These are phyloP conservation scores for Otolemur crassicaudatus DNA, from an alignment of 2,797 vertebrate species.

Conservation along the genomic window DNA sequence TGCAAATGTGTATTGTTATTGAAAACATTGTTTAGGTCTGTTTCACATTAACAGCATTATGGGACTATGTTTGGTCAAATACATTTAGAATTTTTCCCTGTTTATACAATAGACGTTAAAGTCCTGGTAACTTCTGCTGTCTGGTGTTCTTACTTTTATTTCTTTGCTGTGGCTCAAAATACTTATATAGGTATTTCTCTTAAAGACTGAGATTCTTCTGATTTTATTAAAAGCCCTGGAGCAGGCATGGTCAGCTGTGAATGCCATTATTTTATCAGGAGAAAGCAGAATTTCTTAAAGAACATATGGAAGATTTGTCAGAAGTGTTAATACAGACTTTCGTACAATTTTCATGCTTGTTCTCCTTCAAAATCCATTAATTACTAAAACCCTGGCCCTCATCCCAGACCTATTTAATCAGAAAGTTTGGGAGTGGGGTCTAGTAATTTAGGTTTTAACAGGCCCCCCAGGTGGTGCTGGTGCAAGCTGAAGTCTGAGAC, in stretches of 20 bases:
- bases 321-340: background rate
- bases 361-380: background rate
- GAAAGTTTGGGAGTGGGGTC: background rate
- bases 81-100: background rate
- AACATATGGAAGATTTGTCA: background rate
- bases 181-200: background rate
- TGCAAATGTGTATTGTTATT: background rate
- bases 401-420: background rate
- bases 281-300: background rate
- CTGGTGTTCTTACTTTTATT: background rate
- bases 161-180: slow-evolving; percentile 32
- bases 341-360: background rate
- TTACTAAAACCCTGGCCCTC: background rate
- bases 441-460: background rate
- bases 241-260: background rate
- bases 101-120: background rate
- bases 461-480: background rate
- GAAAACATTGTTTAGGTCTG: background rate
- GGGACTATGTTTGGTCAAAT: background rate
- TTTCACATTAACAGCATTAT: background rate
- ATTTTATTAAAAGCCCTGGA: background rate
- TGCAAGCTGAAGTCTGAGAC: background rate
- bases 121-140: background rate
- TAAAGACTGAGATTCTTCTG: background rate
- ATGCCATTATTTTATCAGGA: background rate